phyloP scores from a whole-genome alignment of 2,888 invertebrate species.

The Diplolepis rosae region DNA sequence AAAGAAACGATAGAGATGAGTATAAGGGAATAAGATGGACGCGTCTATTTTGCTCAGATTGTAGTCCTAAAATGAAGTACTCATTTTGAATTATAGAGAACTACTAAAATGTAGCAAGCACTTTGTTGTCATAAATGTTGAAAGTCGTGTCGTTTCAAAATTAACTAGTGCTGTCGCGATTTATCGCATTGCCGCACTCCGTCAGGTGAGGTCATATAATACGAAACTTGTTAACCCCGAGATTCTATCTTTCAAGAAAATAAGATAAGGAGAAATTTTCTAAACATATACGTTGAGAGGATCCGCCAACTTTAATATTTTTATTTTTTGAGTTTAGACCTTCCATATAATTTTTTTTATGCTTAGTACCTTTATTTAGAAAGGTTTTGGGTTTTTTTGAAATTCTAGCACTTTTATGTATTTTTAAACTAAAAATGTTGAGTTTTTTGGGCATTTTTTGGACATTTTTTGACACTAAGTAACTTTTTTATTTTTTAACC shows the following conservation, averaged over 20 bases:
- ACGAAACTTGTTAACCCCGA: background rate
- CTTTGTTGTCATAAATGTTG: constrained; percentile 53
- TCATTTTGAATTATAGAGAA: constrained; percentile 40
- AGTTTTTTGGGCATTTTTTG: no score
- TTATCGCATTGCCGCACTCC: background rate
- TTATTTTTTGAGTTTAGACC: no score
- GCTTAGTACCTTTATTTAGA: no score
- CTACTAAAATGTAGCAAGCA: constrained; percentile 31
- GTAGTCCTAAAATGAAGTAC: constrained; percentile 56
- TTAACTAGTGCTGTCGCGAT: constrained; percentile 46
- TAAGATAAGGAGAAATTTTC: background rate
- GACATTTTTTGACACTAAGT: no score
- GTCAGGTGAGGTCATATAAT: background rate
- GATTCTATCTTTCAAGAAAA: no score
- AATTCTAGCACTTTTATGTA: no score
- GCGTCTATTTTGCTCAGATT: constrained; percentile 31
- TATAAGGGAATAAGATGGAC: constrained; percentile 38
- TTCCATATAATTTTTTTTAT: no score
- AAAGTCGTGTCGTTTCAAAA: constrained; percentile 54
- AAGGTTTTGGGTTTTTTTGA: no score
- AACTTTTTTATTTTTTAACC: no score
- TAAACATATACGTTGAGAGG: no score
- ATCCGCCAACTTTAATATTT: no score
- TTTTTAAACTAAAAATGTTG: no score
- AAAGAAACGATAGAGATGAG: constrained; percentile 11